phyloP scores from a whole-genome alignment of 37 sponge, comb jelly and placozoan species.

The Mnemiopsis leidyi region DNA sequence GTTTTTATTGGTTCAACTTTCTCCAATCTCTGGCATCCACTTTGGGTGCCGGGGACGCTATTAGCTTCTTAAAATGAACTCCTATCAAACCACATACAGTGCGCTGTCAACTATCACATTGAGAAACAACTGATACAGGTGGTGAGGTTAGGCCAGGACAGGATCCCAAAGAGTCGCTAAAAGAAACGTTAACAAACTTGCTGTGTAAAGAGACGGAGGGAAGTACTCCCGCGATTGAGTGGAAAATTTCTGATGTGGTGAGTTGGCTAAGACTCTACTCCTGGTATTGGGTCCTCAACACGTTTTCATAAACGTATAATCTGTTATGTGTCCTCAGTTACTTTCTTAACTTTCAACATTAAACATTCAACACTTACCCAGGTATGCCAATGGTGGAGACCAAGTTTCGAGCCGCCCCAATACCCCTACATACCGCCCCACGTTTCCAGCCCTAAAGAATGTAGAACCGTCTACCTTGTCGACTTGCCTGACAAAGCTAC shows the following conservation, averaged over 20 bases:
- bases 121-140: background rate
- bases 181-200: background rate
- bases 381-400: constrained; percentile 57
- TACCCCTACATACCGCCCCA: constrained; percentile 65
- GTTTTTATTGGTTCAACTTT: no score
- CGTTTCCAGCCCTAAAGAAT: constrained; percentile 32
- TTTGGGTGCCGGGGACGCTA: no score
- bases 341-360: no score
- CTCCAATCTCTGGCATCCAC: no score
- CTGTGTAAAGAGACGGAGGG: constrained; percentile 21
- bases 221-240: background rate
- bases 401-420: constrained; percentile 61
- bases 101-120: no score
- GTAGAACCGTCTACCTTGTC: constrained; percentile 50
- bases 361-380: no score
- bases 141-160: constrained; percentile 34
- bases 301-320: no score
- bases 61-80: no score
- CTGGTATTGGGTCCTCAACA: no score
- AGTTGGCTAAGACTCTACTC: no score
- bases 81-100: no score
- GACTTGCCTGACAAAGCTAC: constrained; percentile 7
- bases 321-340: no score
- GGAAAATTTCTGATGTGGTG: constrained; percentile 37
- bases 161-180: background rate